Base-by-base conservation (phyloP, 1,140 invertebrate genomes). In the Cydia amplana region DNA sequence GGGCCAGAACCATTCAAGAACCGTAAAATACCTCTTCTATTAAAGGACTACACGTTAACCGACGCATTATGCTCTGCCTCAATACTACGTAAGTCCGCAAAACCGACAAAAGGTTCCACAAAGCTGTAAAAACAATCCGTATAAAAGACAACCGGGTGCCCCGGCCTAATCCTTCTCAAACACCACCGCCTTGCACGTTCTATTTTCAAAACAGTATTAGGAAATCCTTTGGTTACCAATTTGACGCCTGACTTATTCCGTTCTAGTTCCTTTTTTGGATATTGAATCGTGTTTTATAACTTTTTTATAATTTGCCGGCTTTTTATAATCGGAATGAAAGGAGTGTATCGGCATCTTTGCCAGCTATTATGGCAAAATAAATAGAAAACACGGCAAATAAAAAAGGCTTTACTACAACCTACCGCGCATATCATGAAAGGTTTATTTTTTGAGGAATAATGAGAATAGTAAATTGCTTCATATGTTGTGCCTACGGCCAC, bases 161-260 rank as follows among this genome's bases (percentile, higher is more conserved):
- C 79, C 75, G 84, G 86, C 79, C 78, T 91, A 92, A 92, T 91
- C 91, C 91, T 83, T 83, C 85, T 85, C 85, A 89, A 89, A 87
- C 85, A 82, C 80, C 74, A 77, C 86, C 88, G 88, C 85, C 81
- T 32, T 77, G 72, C 79, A 81, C 80, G 78, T 80, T 83, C 74
- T 92, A 89, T 92, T 92, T 91, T 84, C 83, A 91, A 92, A 92
- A 92, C 89, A 92, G 91, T 87, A n/a, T n/a, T n/a, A 91, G 89
- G 88, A 86, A 87, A 91, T 86, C 87, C 84, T 88, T 91, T 91
- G 85, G 87, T 87, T 89, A 90, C 78, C 87, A 87, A 91, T 92
- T 91, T 92, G 85, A 86, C 89, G 91, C 87, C 79, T 86, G 85
- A 85, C 83, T 88, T 82, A 82, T 78, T 83, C 80, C 83, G 74